Evolutionary conservation across 2,797 vertebrate genomes (phyloP), one percentile per base, ranked within the genome.

Genomic region (Tenualosa thibaudeaui): DNA sequence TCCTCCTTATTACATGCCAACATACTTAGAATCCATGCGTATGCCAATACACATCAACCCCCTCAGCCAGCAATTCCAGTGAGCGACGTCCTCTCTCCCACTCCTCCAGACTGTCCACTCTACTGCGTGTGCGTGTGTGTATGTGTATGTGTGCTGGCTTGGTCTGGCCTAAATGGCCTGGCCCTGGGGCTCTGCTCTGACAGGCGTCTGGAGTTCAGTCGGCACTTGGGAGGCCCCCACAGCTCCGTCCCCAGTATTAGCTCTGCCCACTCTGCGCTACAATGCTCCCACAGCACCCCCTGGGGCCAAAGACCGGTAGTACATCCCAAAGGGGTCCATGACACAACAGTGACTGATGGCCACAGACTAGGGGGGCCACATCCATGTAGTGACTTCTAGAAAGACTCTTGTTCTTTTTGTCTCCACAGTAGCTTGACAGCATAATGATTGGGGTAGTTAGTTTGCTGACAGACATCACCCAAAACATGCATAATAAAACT

Each of bases 261-360:
- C 60, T 10, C 68, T 75, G 56, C 19, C 56, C 19, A 7, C 56
- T 7, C 22, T 3, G 19, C 56, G 9, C 22, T 24, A 5, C 71
- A 78, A 19, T 5, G 68, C 68, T 15, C 82, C 81, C 26, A 75
- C 17, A 87, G 60, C 65, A 13, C 60, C 81, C 82, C 60, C 82
- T 82, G 65, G 82, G 81, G 82, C 46, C 22, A 71, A 12, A 85
- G 58, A 86, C 56, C 43, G 24, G 68, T 2, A 40, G 4, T 1
- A 15, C 71, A 78, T 5, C 13, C 17, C 3, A 22, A 7, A 22
- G 71, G 71, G 71, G 13, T 2, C 4, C 50, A 51, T 2, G 8
- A 51, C 9, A 78, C 37, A 43, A 78, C 17, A 43, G 71, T 19
- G 40, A 78, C 40, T 31, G 65, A 43, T 78, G 37, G 6, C 71